Conservation (phyloP, 2,888 invertebrate species). For the Drosophila pseudotakahashii region DNA sequence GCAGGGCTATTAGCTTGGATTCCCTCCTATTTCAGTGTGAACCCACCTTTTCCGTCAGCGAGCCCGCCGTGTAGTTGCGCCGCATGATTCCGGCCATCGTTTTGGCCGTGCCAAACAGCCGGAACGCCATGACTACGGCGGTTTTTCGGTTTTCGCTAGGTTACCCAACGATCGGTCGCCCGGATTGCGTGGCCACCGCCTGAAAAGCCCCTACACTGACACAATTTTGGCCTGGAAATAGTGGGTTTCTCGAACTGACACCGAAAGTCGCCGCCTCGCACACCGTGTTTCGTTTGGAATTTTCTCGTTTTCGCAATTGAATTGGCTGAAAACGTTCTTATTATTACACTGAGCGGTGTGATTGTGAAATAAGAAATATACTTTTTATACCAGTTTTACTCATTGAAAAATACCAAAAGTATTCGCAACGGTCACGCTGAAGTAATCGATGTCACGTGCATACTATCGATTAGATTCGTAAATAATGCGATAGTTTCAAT, state of each 20-base stretch:
- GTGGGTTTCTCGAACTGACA: slow-evolving; percentile 17
- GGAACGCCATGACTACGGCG: slow-evolving; percentile 86
- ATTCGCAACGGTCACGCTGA: too few relatives aligned
- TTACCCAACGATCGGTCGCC: slow-evolving; percentile 66
- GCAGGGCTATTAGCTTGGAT: too few relatives aligned
- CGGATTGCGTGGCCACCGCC: slow-evolving; percentile 26
- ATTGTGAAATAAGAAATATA: slow-evolving; percentile 1
- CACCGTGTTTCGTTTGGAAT: slow-evolving; percentile 48
- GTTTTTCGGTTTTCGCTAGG: slow-evolving; percentile 52
- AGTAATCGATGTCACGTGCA: too few relatives aligned
- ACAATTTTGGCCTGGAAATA: slow-evolving; percentile 46
- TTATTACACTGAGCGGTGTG: slow-evolving; percentile 54
- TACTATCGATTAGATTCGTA: too few relatives aligned
- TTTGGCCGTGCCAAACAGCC: slow-evolving; percentile 86
- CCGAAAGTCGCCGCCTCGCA: slow-evolving; percentile 50
- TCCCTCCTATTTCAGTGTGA: not conserved
- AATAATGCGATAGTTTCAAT: too few relatives aligned
- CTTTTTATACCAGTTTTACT: too few relatives aligned
- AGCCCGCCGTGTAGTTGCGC: slow-evolving; percentile 82
- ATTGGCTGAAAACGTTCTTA: slow-evolving; percentile 26
- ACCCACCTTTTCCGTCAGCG: slow-evolving; percentile 62
- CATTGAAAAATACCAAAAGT: too few relatives aligned
- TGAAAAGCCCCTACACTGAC: slow-evolving; percentile 33
- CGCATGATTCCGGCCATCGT: slow-evolving; percentile 85
- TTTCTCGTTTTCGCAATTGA: slow-evolving; percentile 25